phyloP scores from a whole-genome alignment of 2,888 invertebrate species.

The Lycocerus yunnanus region DNA sequence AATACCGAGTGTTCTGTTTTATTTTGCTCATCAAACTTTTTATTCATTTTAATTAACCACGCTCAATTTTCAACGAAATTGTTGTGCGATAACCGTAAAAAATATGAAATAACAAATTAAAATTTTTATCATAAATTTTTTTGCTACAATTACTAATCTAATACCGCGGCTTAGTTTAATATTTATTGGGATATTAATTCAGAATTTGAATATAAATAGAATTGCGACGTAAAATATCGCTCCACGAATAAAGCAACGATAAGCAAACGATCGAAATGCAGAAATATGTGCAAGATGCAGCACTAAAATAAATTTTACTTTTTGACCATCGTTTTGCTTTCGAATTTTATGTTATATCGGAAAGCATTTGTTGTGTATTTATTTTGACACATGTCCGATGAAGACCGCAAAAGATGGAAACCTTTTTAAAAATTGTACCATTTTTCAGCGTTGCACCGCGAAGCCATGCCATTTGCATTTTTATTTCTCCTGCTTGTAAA shows the following conservation, averaged over 20 bases:
- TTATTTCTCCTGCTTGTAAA: background rate
- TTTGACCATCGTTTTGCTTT: background rate
- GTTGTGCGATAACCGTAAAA: background rate
- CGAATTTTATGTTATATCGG: background rate
- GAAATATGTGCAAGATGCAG: background rate
- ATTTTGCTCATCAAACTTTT: background rate
- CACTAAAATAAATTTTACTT: background rate
- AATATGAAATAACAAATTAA: background rate
- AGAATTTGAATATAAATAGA: background rate
- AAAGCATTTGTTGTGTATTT: background rate
- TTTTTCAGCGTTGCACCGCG: background rate
- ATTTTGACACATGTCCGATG: background rate
- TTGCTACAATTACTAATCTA: background rate
- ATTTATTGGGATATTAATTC: background rate
- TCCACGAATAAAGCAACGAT: background rate
- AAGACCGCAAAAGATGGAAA: background rate
- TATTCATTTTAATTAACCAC: background rate
- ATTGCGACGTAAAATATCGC: background rate
- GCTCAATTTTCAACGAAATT: background rate
- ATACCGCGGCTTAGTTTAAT: background rate
- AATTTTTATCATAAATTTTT: background rate
- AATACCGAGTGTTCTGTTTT: background rate
- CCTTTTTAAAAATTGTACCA: background rate
- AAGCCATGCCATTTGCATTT: background rate
- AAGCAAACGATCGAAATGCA: background rate